Evolutionary conservation across 2,113 vertebrate genomes (phyloP).

Genomic region (Daubentonia madagascariensis): DNA sequence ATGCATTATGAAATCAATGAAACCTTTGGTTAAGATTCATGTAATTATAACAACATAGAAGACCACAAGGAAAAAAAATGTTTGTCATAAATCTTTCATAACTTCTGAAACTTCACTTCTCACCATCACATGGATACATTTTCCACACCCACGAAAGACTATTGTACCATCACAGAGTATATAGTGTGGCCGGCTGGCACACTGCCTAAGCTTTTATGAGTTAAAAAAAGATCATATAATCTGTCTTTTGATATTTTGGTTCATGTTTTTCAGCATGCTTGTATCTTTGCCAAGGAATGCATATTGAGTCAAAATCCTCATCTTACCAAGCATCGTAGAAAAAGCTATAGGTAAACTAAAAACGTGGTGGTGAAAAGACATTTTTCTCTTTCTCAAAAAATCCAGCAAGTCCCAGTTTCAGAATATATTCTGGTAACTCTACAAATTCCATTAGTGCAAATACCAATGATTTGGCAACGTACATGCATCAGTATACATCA

Average conservation of each 20-base stretch:
- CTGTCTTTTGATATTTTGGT: slow-evolving; percentile 66
- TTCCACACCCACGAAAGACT: slow-evolving; percentile 54
- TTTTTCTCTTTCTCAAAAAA: not conserved
- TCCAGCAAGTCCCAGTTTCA: not conserved
- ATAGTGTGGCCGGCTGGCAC: slow-evolving; percentile 70
- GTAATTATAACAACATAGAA: slow-evolving; percentile 65
- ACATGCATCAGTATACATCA: not conserved
- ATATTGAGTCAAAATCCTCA: slow-evolving; percentile 6
- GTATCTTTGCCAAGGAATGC: slow-evolving; percentile 56
- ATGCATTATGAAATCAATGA: slow-evolving; percentile 66
- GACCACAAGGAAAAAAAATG: not conserved
- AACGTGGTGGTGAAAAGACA: not conserved
- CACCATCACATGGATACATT: not conserved
- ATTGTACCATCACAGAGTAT: slow-evolving; percentile 57
- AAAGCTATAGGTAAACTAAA: slow-evolving; percentile 43
- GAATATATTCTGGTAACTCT: not conserved
- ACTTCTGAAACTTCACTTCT: slow-evolving; percentile 47
- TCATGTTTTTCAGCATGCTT: slow-evolving; percentile 61
- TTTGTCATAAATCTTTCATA: slow-evolving; percentile 61
- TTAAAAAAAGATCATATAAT: slow-evolving; percentile 71
- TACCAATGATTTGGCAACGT: not conserved
- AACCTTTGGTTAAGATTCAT: slow-evolving; percentile 48
- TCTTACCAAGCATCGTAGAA: not conserved
- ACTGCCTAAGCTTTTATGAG: slow-evolving; percentile 60
- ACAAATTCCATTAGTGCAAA: not conserved